phyloP scores from a whole-genome alignment of 1,140 invertebrate genomes.

The Euschistus heros region DNA sequence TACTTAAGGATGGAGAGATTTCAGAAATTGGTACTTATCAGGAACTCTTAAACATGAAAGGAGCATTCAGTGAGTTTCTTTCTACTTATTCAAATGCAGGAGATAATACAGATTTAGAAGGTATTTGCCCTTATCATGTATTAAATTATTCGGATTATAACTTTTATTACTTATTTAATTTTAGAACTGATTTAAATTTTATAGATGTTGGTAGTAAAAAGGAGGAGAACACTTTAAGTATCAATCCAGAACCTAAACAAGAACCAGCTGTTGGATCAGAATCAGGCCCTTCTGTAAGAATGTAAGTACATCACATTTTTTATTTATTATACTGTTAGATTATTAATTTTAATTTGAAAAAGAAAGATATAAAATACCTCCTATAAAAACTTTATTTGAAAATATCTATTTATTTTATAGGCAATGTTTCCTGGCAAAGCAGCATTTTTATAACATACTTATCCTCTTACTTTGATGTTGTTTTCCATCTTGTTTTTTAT shows the following conservation, averaged over 20 bases:
- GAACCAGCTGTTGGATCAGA: neutral
- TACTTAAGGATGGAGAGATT: constrained; percentile 41
- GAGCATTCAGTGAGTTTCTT: constrained; percentile 34
- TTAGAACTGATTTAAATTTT: neutral
- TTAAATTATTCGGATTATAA: neutral
- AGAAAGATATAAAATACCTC: too few relatives aligned
- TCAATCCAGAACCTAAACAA: neutral
- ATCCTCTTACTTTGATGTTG: too few relatives aligned
- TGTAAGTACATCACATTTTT: neutral
- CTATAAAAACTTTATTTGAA: too few relatives aligned
- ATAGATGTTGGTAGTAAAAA: constrained; percentile 13
- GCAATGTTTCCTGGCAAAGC: too few relatives aligned
- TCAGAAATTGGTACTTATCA: constrained; percentile 40
- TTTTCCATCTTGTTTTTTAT: too few relatives aligned
- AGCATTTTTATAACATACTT: too few relatives aligned
- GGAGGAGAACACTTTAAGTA: neutral
- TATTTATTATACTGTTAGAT: too few relatives aligned
- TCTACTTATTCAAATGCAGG: constrained; percentile 34
- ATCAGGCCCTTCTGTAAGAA: neutral
- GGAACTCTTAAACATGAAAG: constrained; percentile 35
- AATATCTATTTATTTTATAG: too few relatives aligned
- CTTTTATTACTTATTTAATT: too few relatives aligned
- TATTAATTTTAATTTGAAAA: too few relatives aligned
- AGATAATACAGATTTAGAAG: neutral
- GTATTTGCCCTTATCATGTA: neutral